A percentile compares a stretch with the other conserved stretches of the same genome.
Evolutionary conservation across 2,113 vertebrate genomes (phyloP).

Genomic region (Oreotrochilus melanogaster): DNA sequence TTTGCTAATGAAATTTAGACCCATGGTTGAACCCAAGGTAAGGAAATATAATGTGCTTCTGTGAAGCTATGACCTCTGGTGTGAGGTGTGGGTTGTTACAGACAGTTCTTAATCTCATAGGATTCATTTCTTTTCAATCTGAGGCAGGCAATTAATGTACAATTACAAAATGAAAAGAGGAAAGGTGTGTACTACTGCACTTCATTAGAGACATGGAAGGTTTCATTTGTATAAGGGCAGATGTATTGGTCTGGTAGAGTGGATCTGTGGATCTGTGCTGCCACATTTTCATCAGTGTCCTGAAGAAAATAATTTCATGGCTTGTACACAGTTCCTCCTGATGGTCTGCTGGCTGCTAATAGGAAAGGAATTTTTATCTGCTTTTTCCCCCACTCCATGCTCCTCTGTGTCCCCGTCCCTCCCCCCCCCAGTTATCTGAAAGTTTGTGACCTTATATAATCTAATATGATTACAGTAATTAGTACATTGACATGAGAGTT

Average conservation of each 20-base stretch:
- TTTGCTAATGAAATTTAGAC: not conserved
- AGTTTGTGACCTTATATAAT: not conserved
- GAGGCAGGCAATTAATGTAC: not conserved
- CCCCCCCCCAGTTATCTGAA: not conserved
- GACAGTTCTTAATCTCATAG: not conserved
- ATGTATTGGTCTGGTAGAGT: not conserved
- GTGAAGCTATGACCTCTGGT: not conserved
- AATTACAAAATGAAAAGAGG: not conserved
- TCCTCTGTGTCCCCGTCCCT: not conserved
- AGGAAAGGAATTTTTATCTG: not conserved
- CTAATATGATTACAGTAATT: not conserved
- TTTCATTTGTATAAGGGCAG: not conserved
- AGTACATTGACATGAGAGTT: not conserved
- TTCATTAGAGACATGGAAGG: accelerated
- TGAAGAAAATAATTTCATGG: not conserved
- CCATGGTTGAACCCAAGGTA: not conserved
- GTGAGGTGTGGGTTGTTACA: accelerated
- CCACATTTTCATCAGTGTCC: not conserved
- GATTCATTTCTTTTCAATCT: not conserved
- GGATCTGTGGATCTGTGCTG: not conserved
- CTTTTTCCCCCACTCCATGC: no score
- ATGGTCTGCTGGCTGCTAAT: not conserved
- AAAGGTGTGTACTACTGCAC: not conserved
- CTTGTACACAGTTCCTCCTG: not conserved
- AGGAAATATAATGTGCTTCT: not conserved